Conservation (phyloP, 2,797 vertebrate species). For the Rousettus madagascariensis region DNA sequence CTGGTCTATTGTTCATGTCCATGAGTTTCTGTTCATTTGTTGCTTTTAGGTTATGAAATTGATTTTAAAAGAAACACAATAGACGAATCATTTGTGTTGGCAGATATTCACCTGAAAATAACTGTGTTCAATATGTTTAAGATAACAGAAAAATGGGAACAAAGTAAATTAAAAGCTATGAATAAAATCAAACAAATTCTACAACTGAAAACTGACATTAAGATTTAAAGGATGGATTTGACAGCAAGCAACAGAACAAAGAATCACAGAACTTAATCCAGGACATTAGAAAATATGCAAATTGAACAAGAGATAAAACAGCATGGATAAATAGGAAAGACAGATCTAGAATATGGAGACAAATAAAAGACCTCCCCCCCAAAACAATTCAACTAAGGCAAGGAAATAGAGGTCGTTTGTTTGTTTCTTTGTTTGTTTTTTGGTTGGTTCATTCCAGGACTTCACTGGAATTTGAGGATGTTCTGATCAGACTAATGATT, state of each 20-base stretch:
- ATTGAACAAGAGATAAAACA: not conserved
- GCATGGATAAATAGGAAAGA: not conserved
- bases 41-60: not conserved
- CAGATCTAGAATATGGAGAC: not conserved
- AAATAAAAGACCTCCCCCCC: not conserved
- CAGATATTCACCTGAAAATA: not conserved
- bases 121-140: not conserved
- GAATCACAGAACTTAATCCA: not conserved
- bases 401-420: not conserved
- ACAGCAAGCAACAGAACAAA: not conserved
- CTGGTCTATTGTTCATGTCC: too few relatives aligned
- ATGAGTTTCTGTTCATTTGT: too few relatives aligned
- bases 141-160: not conserved
- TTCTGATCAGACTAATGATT: not conserved
- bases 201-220: not conserved
- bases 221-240: not conserved
- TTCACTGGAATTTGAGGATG: not conserved
- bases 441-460: not conserved
- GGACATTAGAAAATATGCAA: not conserved
- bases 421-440: not conserved
- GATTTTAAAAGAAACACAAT: not conserved
- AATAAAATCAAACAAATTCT: not conserved
- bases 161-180: not conserved
- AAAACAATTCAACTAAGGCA: not conserved
- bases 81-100: not conserved